Evolutionary conservation across 2,113 vertebrate species (phyloP), one percentile per base, ranked within the genome.

Genomic region (Oreochromis tanganicae): DNA sequence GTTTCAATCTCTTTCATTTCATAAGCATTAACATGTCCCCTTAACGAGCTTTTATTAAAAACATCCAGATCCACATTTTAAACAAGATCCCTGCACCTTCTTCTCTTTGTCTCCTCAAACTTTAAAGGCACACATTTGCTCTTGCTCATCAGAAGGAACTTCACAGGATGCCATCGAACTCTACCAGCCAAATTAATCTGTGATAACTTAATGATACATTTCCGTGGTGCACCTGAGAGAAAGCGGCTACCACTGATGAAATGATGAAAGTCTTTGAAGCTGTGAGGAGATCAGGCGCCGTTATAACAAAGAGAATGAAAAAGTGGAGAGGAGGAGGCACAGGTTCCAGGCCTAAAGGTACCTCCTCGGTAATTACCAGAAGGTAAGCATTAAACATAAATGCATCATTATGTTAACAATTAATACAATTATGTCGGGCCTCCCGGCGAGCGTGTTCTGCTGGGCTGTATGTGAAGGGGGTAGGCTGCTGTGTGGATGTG

Each of bases 351-450:
- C 91, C 92, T 93, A 80, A 82, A 92, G 93, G 91, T 93, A 83
- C 87, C 90, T 88, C 87, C 90, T 89, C 56, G 52, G 83, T 95
- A 95, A 96, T 95, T 94, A 95, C 96, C 94, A 96, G 93, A 88
- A 95, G 94, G 95, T 94, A 95, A 92, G 83, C 93, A 95, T 96
- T 96, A 96, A 96, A 96, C 94, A 95, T 95, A 95, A 96, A 96
- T 95, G 95, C 86, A 88, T 94, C 89, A 93, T 95, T 96, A 96
- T 96, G 96, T 95, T 97, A 96, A 96, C 96, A 96, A 96, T 96
- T 96, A 97, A 95, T 95, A 95, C 94, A 93, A 94, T 96, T 95
- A 95, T 94, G 91, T 93, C 52, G 88, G 87, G 88, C 92, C 95
- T 93, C 88, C 85, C n/a, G 87, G 94, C 89, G 21, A 84, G 81